Base-by-base conservation (phyloP, 1,140 invertebrate species). In the Episyrphus balteatus region DNA sequence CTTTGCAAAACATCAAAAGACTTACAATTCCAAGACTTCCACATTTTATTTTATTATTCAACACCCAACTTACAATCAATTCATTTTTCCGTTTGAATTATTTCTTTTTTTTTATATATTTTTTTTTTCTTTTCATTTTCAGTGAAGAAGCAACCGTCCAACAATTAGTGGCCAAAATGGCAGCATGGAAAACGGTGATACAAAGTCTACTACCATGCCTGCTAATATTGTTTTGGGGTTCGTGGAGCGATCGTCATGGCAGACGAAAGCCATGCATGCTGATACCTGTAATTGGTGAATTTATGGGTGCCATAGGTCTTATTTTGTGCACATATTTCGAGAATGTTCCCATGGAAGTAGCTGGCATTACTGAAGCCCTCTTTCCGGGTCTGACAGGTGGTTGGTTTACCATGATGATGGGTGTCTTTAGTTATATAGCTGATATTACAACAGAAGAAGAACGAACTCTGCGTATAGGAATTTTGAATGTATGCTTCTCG, bases 391-490 rank as follows among this genome's bases (percentile, higher is more conserved):
- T 92, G 1, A 83, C 84, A 7, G 66, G 66, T 19, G 88, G 88
- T 2, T 88, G 84, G 80, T 86, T 90, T 54, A 87, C 86, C 14
- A 84, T 91, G 79, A 81, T 91, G 51, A 90, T 92, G 82, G 85
- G 85, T 12, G 81, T 87, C 31, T 92, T 92, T 62, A 91, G 88
- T 62, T 92, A 91, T 56, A 84, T 93, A 36, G 85, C 81, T 1
- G 88, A 92, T 61, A 82, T 90, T 9, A 90, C 88, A 0, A 81
- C 81, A 7, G 76, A 84, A 44, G 80, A 86, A 62, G 83, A 80
- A 47, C 77, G 88, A 48, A 92, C 89, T 1, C 71, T 87, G 12
- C 67, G 88, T 47, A 87, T 92, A 51, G 87, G 86, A 13, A 80
- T 92, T 26, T 81, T 88, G 49, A 92, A 87, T 67, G 74, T 88